Conservation (phyloP, 1,140 invertebrate species). For the Vanessa atalanta region DNA sequence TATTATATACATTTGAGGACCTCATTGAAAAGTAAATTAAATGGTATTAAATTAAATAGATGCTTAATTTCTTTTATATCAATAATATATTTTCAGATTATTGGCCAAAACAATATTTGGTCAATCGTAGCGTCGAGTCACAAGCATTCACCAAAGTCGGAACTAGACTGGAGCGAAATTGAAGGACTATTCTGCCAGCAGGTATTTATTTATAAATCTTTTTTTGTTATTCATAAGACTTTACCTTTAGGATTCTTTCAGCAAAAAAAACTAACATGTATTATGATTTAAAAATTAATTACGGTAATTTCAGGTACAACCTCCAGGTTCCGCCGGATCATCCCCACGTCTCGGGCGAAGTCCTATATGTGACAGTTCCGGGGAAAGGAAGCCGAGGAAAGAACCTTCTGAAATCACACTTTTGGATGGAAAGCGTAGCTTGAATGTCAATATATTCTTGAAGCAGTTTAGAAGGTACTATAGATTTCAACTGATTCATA, state of each 20-base stretch:
- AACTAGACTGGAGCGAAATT: slow-evolving; percentile 95
- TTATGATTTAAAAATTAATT: not conserved
- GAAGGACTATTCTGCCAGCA: slow-evolving; percentile 96
- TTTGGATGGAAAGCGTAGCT: slow-evolving; percentile 95
- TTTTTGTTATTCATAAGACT: no score
- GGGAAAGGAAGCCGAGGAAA: slow-evolving; percentile 81
- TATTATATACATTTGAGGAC: no score
- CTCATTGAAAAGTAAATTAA: no score
- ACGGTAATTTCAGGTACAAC: slow-evolving; percentile 65
- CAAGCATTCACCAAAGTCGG: slow-evolving; percentile 88
- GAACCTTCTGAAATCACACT: slow-evolving; percentile 90
- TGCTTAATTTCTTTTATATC: not conserved
- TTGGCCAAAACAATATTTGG: slow-evolving; percentile 96
- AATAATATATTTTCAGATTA: slow-evolving; percentile 80
- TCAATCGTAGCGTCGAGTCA: slow-evolving; percentile 92
- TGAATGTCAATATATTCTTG: slow-evolving; percentile 99
- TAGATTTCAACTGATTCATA: no score
- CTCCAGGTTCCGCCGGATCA: slow-evolving; percentile 81
- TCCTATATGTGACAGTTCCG: slow-evolving; percentile 68
- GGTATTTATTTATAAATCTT: slow-evolving; percentile 61
- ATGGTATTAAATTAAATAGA: no score
- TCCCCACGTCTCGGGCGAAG: slow-evolving; percentile 82
- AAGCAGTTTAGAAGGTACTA: slow-evolving; percentile 94
- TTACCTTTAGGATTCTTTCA: no score
- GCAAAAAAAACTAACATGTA: not conserved